phyloP scores from a whole-genome alignment of 2,113 vertebrate genomes.

The Lophius piscatorius region DNA sequence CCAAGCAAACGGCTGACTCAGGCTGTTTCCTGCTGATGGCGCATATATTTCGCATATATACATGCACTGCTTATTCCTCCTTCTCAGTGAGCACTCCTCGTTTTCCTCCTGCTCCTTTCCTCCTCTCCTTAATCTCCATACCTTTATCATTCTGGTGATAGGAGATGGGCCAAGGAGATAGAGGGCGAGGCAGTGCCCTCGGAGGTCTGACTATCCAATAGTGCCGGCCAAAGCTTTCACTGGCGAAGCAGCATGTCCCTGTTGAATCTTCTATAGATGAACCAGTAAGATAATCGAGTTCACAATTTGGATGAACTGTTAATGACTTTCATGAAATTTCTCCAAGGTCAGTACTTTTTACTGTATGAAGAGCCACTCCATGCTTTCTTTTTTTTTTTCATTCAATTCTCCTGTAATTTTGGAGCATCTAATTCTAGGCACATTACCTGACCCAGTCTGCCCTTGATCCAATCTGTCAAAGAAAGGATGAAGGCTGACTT shows the following conservation, averaged over 20 bases:
- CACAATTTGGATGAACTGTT: constrained; percentile 56
- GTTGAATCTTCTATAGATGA: constrained; percentile 43
- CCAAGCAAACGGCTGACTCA: constrained; percentile 79
- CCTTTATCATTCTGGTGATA: constrained; percentile 59
- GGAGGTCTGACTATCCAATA: constrained; percentile 56
- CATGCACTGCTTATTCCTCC: constrained; percentile 78
- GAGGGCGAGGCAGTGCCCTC: constrained; percentile 55
- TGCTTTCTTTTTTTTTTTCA: constrained; percentile 12
- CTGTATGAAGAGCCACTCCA: neutral
- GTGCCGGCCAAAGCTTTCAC: constrained; percentile 40
- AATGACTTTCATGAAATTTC: constrained; percentile 40
- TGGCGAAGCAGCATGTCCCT: constrained; percentile 22
- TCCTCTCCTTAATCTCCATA: constrained; percentile 59
- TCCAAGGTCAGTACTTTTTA: constrained; percentile 20
- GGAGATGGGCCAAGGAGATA: constrained; percentile 52
- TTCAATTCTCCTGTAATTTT: constrained; percentile 36
- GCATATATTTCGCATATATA: constrained; percentile 82
- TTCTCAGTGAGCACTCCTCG: constrained; percentile 49
- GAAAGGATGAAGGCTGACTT: constrained; percentile 53
- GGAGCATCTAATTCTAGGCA: constrained; percentile 21
- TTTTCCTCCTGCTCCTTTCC: constrained; percentile 29
- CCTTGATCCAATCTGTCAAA: constrained; percentile 55
- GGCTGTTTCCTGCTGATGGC: constrained; percentile 79
- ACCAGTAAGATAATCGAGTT: too few relatives aligned
- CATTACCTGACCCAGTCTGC: constrained; percentile 19